A percentile compares a stretch with the other conserved stretches of the same genome.
These are phyloP conservation scores for Amphipoea oculea DNA, from an alignment of 2,888 invertebrate genomes.

Conservation along the genomic window DNA sequence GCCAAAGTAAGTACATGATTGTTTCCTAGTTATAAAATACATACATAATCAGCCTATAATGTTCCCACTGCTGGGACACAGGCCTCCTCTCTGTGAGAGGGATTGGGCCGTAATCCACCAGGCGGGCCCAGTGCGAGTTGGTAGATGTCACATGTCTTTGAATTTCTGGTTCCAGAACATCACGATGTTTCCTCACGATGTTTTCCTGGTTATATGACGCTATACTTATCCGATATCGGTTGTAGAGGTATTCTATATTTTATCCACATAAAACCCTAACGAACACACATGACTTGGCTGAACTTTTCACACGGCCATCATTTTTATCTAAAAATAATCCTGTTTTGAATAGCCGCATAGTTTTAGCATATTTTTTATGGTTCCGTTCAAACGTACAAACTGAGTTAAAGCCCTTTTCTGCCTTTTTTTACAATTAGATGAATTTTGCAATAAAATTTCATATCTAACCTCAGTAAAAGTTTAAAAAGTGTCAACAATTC, in stretches of 20 bases:
- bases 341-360: constrained; percentile 36
- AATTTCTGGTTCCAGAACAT: too few species aligned
- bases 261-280: constrained; percentile 7
- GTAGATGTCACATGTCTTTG: too few species aligned
- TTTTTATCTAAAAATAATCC: constrained; percentile 50
- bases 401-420: constrained; percentile 3
- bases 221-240: not conserved
- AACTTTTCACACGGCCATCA: constrained; percentile 16
- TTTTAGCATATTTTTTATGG: constrained; percentile 30
- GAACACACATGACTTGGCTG: constrained; percentile 5
- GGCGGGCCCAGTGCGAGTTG: too few species aligned
- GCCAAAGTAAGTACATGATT: not conserved
- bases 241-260: not conserved
- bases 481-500: not conserved
- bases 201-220: too few species aligned
- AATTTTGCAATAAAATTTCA: not conserved
- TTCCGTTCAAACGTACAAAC: not conserved
- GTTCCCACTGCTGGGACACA: too few species aligned
- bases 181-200: too few species aligned
- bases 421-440: not conserved
- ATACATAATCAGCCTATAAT: too few species aligned
- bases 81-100: too few species aligned
- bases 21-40: too few species aligned
- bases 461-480: not conserved
- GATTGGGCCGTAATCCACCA: too few species aligned